Conservation (phyloP, 2,797 vertebrate species). For the Synaphobranchus kaupii region DNA sequence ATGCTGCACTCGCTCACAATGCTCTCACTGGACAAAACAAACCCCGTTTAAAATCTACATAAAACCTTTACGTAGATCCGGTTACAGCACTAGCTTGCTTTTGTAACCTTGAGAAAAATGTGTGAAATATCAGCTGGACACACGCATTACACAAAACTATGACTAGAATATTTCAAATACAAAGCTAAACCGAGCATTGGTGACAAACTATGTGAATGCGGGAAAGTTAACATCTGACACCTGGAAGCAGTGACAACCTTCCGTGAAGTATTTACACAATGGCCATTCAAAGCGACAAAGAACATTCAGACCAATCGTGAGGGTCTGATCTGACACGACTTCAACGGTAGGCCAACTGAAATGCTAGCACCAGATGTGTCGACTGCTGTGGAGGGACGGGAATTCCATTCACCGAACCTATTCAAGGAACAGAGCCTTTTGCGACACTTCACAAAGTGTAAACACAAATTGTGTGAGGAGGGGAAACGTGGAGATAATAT, state of each 20-base stretch:
- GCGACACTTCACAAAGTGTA: background rate
- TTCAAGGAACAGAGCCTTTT: background rate
- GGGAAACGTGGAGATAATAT: background rate
- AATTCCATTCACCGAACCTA: slow-evolving; percentile 11
- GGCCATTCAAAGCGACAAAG: slow-evolving; percentile 21
- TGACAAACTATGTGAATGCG: background rate
- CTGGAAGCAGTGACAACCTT: background rate
- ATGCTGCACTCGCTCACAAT: background rate
- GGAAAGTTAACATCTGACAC: background rate
- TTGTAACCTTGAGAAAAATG: background rate
- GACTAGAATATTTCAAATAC: background rate
- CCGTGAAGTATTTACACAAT: background rate
- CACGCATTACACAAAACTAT: background rate
- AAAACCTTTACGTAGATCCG: background rate
- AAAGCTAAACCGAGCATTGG: background rate
- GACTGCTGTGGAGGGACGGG: background rate
- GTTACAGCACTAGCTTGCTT: background rate
- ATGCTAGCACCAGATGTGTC: background rate
- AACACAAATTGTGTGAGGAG: background rate
- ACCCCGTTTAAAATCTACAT: background rate
- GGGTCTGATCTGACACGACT: background rate
- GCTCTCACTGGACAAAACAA: background rate
- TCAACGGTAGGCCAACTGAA: slow-evolving; percentile 9
- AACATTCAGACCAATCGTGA: background rate
- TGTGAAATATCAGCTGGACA: background rate